These are phyloP conservation scores for Calycopis cecrops DNA, from an alignment of 1,140 invertebrate species.

Conservation along the genomic window DNA sequence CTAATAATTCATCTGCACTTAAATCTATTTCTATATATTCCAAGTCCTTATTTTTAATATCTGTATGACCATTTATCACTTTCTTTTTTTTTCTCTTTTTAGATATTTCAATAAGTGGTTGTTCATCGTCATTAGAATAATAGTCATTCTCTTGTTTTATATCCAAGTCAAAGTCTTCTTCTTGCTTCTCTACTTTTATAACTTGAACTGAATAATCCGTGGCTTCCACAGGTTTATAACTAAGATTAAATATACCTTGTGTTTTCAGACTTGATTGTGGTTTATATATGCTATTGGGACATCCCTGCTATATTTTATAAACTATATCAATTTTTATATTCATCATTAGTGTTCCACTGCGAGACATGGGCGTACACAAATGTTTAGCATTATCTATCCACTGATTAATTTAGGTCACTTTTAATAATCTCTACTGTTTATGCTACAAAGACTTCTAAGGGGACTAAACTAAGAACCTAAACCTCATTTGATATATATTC, in stretches of 20 bases:
- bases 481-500: no score
- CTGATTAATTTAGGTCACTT: no score
- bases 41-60: constrained; percentile 7
- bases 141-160: constrained; percentile 19
- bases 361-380: neutral
- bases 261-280: neutral
- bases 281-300: neutral
- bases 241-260: constrained; percentile 8
- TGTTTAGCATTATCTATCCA: no score
- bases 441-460: no score
- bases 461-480: no score
- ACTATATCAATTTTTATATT: no score
- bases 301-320: no score
- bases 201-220: constrained; percentile 7
- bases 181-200: constrained; percentile 15
- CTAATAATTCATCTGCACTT: constrained; percentile 35
- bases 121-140: constrained; percentile 17
- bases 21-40: constrained; percentile 44
- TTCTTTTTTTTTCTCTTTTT: constrained; percentile 24
- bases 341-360: no score
- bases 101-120: constrained; percentile 17
- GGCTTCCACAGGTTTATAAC: neutral
- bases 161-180: constrained; percentile 9
- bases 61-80: constrained; percentile 10
- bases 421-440: no score